These are phyloP conservation scores for Spea bombifrons DNA, from an alignment of 2,113 vertebrate genomes.

Conservation along the genomic window DNA sequence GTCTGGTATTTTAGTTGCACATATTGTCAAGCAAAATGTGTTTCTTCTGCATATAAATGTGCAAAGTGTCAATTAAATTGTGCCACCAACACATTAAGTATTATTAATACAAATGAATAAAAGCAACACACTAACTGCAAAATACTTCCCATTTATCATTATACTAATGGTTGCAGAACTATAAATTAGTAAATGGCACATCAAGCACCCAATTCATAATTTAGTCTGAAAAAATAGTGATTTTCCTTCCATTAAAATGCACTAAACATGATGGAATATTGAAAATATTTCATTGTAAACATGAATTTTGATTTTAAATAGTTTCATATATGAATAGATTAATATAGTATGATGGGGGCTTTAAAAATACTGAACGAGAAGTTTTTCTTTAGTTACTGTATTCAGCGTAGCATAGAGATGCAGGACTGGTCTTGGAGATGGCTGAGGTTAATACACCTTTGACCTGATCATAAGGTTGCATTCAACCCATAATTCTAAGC, in stretches of 20 bases:
- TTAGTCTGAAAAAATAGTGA: neutral
- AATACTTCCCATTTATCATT: constrained; percentile 42
- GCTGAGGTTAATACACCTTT: too few species aligned
- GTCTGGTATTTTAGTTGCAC: constrained; percentile 43
- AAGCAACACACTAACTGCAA: constrained; percentile 28
- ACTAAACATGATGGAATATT: neutral
- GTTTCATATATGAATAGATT: too few species aligned
- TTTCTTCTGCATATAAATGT: constrained; percentile 44
- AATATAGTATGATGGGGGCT: too few species aligned
- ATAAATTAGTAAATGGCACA: constrained; percentile 21
- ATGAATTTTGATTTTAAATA: neutral
- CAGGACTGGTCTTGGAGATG: too few species aligned
- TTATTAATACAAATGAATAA: neutral
- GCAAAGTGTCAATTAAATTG: constrained; percentile 41
- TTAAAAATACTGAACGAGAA: too few species aligned
- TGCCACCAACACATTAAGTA: constrained; percentile 23
- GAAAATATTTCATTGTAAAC: neutral
- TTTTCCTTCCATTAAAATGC: constrained; percentile 5
- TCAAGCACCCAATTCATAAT: constrained; percentile 1
- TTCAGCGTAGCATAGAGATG: too few species aligned
- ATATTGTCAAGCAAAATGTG: constrained; percentile 44
- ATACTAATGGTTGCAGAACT: constrained; percentile 28
- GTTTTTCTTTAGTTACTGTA: too few species aligned
- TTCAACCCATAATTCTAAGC: too few species aligned
- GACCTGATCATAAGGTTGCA: too few species aligned